These are phyloP conservation scores for Valencia hispanica DNA, from an alignment of 2,797 vertebrate genomes.

Conservation along the genomic window DNA sequence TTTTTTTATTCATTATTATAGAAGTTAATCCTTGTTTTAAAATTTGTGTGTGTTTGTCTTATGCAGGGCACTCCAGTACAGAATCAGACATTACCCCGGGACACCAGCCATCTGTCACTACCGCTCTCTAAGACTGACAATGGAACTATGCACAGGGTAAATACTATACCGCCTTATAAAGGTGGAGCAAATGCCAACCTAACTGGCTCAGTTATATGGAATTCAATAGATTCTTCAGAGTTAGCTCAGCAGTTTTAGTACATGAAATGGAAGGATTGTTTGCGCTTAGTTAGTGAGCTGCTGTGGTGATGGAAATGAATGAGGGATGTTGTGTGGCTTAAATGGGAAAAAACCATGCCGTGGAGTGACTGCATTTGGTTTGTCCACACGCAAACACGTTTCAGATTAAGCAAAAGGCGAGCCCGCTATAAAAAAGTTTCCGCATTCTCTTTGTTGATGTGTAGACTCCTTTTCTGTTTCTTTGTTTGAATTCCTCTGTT, in stretches of 20 bases:
- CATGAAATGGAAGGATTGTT: background rate
- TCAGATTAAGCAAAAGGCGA: background rate
- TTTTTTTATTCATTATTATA: background rate
- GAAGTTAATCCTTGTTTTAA: slow-evolving; percentile 3
- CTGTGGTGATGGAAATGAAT: background rate
- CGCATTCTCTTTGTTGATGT: background rate
- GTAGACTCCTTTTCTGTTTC: background rate
- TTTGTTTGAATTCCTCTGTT: background rate
- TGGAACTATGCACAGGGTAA: slow-evolving; percentile 69
- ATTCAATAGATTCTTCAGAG: background rate
- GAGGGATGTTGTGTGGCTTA: background rate
- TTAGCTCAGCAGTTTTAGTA: background rate
- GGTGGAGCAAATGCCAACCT: background rate
- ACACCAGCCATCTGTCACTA: slow-evolving; percentile 73
- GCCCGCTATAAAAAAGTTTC: background rate
- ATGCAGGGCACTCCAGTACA: slow-evolving; percentile 55
- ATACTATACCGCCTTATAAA: fast-evolving
- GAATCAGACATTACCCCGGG: slow-evolving; percentile 65
- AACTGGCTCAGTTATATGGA: background rate
- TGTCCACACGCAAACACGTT: background rate
- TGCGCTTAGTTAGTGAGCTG: background rate
- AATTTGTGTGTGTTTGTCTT: slow-evolving; percentile 21
- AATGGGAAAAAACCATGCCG: background rate
- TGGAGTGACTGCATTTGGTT: background rate
- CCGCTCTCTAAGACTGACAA: slow-evolving; percentile 64